Conservation (phyloP, 2,113 vertebrate species). For the Larimichthys polyactis region DNA sequence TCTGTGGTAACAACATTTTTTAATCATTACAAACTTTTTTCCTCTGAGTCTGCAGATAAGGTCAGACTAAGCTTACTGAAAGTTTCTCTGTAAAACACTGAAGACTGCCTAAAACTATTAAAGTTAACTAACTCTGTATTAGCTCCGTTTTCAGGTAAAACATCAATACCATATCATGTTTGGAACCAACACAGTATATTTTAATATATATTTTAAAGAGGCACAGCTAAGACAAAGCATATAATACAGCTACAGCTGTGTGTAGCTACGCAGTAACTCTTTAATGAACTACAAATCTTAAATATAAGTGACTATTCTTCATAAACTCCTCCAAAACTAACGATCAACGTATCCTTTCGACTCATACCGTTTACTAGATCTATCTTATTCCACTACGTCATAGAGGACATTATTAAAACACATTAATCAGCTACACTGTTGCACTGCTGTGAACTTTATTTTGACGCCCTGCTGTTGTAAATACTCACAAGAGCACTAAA, state of each 20-base stretch:
- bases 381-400: no score
- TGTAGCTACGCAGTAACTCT: neutral
- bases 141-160: neutral
- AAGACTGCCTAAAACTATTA: neutral
- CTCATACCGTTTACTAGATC: no score
- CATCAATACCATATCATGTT: neutral
- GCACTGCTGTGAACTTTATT: no score
- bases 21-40: slow-evolving; percentile 13
- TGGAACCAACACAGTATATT: neutral
- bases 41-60: slow-evolving; percentile 21
- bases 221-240: no score
- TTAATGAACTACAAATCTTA: neutral
- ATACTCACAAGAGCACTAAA: neutral
- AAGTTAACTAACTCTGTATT: neutral
- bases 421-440: no score
- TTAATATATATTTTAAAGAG: neutral
- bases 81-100: neutral
- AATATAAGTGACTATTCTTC: neutral
- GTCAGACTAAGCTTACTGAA: neutral
- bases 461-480: neutral
- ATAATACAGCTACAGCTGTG: neutral
- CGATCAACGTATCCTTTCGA: neutral
- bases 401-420: no score
- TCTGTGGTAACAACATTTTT: neutral
- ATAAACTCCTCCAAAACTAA: no score